These are phyloP conservation scores for Parascotia fuliginaria DNA, from an alignment of 2,888 invertebrate genomes.

Conservation along the genomic window DNA sequence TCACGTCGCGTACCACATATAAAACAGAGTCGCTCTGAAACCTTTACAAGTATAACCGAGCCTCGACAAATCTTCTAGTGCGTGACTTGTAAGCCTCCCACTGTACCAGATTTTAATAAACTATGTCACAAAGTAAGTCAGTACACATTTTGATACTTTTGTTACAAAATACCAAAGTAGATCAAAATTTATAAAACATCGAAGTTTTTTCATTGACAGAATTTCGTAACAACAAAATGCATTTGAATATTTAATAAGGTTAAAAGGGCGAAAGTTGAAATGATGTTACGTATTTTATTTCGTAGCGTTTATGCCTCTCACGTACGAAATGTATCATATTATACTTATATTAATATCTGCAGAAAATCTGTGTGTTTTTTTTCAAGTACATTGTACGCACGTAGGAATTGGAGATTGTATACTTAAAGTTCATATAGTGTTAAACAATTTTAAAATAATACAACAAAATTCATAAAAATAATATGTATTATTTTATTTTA, in stretches of 20 bases:
- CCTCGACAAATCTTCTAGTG: constrained; percentile 4
- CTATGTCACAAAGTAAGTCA: constrained; percentile 3
- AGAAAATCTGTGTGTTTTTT: too few species aligned
- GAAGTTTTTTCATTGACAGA: constrained; percentile 26
- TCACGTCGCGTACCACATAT: constrained; percentile 17
- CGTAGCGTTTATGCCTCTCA: neutral
- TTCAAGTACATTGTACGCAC: too few species aligned
- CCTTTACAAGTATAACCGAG: constrained; percentile 28
- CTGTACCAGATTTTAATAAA: neutral
- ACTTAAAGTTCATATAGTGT: too few species aligned
- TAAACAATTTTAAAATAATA: too few species aligned
- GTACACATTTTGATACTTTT: neutral
- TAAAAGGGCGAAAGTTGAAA: constrained; percentile 1
- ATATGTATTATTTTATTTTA: too few species aligned
- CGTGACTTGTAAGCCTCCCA: constrained; percentile 4
- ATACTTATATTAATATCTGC: too few species aligned
- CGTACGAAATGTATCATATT: too few species aligned
- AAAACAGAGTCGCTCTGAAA: constrained; percentile 24
- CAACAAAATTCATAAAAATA: too few species aligned
- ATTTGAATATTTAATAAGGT: constrained; percentile 20
- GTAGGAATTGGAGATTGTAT: too few species aligned
- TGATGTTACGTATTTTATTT: neutral
- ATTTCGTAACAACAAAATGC: constrained; percentile 6
- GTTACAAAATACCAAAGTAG: neutral
- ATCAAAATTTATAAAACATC: neutral